Conservation (phyloP, 1,140 invertebrate species). For the Cardiocondyla obscurior region DNA sequence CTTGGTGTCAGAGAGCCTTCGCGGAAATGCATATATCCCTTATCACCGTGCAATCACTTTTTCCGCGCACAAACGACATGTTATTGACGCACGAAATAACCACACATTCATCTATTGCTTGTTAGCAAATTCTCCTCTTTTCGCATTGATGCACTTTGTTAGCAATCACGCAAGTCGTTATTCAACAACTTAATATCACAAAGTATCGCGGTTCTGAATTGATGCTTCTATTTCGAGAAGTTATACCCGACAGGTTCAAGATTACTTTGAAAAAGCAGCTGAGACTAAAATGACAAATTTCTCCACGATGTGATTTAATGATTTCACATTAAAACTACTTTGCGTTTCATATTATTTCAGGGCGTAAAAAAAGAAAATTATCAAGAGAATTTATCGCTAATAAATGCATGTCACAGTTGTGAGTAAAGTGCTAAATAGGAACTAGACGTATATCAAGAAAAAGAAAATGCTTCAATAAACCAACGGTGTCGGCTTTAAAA, state of each 20-base stretch:
- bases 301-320: background rate
- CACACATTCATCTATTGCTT: constrained; percentile 1
- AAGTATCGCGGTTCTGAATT: background rate
- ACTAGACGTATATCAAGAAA: constrained; percentile 1
- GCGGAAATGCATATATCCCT: constrained; percentile 5
- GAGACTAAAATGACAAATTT: background rate
- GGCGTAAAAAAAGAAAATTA: background rate
- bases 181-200: background rate
- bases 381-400: background rate
- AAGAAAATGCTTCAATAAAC: background rate
- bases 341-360: background rate
- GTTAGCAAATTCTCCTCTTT: background rate
- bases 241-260: background rate
- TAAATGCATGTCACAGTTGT: background rate
- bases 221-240: background rate
- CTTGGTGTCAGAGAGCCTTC: background rate
- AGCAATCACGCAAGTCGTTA: background rate
- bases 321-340: background rate
- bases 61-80: background rate
- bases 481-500: background rate
- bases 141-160: background rate
- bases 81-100: constrained; percentile 4
- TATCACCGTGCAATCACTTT: background rate
- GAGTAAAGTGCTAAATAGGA: background rate
- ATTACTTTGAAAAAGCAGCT: background rate